phyloP scores from a whole-genome alignment of 1,140 invertebrate species.

The Cephus cinctus region DNA sequence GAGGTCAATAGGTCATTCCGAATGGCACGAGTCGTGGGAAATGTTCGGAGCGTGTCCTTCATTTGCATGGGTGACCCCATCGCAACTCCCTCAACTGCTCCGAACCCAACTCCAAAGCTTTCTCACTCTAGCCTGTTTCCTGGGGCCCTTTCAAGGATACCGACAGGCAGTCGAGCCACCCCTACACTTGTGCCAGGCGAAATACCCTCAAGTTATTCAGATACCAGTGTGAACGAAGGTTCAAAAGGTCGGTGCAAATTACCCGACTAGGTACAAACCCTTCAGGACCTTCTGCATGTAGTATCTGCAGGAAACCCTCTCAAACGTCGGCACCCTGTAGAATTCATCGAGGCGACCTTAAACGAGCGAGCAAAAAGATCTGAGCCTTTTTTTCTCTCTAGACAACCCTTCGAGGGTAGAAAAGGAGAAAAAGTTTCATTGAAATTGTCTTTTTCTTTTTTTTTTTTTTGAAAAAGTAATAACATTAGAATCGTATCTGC shows the following conservation, averaged over 20 bases:
- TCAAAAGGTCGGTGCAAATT: background rate
- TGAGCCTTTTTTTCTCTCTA: background rate
- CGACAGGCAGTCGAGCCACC: background rate
- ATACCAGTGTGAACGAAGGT: background rate
- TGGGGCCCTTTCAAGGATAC: too few relatives aligned
- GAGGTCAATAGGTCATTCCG: constrained; percentile 9
- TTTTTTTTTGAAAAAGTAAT: too few relatives aligned
- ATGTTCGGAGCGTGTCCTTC: constrained; percentile 1
- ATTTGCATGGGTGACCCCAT: too few relatives aligned
- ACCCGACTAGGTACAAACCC: constrained; percentile 1
- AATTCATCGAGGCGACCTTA: background rate
- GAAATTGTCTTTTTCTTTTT: too few relatives aligned
- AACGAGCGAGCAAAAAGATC: background rate
- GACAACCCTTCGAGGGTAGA: background rate
- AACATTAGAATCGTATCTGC: too few relatives aligned
- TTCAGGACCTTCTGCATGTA: constrained; percentile 1
- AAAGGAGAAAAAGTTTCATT: background rate
- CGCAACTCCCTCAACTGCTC: too few relatives aligned
- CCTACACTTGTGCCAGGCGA: background rate
- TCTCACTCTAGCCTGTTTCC: too few relatives aligned
- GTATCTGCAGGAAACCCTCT: background rate
- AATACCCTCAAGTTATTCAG: background rate
- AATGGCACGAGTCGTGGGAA: background rate
- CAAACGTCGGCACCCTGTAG: background rate
- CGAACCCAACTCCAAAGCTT: background rate